A percentile compares a stretch with the other conserved stretches of the same genome.
phyloP scores from a whole-genome alignment of 2,888 invertebrate species.

The Lycophotia porphyrea region DNA sequence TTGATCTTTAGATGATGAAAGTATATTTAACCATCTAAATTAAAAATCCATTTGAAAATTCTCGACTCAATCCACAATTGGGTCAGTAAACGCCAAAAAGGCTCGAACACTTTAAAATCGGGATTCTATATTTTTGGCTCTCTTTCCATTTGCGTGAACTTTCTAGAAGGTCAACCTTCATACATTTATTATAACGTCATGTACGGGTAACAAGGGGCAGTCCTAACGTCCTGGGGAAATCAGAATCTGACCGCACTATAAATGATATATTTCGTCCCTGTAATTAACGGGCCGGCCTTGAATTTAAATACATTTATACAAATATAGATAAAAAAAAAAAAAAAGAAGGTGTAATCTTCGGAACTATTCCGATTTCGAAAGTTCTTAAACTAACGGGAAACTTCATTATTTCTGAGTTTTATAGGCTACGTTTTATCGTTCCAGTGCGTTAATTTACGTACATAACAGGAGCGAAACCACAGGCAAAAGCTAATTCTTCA shows the following conservation, averaged over 20 bases:
- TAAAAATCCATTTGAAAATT: background rate
- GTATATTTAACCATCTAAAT: background rate
- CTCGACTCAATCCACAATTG: background rate
- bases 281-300: background rate
- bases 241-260: slow-evolving; percentile 6
- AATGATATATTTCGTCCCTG: slow-evolving; percentile 21
- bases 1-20: background rate
- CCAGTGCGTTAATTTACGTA: too few species aligned
- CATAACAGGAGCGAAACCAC: too few species aligned
- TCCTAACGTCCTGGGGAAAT: slow-evolving; percentile 10
- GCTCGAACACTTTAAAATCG: background rate
- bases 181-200: slow-evolving; percentile 1
- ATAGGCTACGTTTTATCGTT: too few species aligned
- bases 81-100: background rate
- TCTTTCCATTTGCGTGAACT: background rate
- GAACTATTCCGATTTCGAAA: too few species aligned
- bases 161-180: background rate
- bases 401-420: too few species aligned
- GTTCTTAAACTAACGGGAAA: too few species aligned
- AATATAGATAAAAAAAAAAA: too few species aligned
- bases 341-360: too few species aligned
- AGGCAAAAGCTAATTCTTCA: too few species aligned
- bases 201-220: background rate
- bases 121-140: background rate
- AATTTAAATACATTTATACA: background rate